Base-by-base conservation (phyloP, 2,113 vertebrate species). In the Bujurquina vittata region DNA sequence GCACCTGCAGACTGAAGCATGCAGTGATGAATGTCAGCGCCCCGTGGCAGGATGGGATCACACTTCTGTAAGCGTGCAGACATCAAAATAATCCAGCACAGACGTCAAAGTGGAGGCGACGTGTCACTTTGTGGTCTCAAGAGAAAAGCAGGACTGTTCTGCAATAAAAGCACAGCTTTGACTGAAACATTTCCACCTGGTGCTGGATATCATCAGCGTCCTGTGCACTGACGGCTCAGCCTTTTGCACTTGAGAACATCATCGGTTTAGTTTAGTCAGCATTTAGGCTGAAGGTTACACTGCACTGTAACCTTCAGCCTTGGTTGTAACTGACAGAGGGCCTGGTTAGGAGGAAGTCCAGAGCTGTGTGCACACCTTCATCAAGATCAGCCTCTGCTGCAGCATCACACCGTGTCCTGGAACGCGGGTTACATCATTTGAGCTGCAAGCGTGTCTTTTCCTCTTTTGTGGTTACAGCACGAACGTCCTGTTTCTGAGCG, bases 51-150 rank as follows among this genome's bases (percentile, higher is more conserved):
- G 14, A 26, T 4, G 8, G 1, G 23, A 67, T 7, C 49, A 17
- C 3, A 15, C 49, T 7, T 18, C 15, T 18, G 17, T 52, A 52
- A 18, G 15, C 49, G 18, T 52, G 49, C 15, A 52, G 7, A 67
- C 40, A 67, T 5, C 15, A 67, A 15, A 67, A 49, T 18, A 20
- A 37, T 62, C 20, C 33, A 40, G 7, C 63, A 29, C 26, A 40
- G 46, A 0, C 9, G 0, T 7, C 49, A 29, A 20, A 49, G 49
- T 54, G 49, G 5, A 20, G 3, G 7, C 7, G 8, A 54, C 18
- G 3, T 23, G 10, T 31, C 43, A 49, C 37, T 29, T 69, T 49
- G 15, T 20, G 15, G 12, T 4, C 10, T 43, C 40, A 14, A 43
- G 4, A 43, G 40, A 43, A 43, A 14, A 43, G 40, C 11, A 12